These are phyloP conservation scores for Hypomecis punctinalis DNA, from an alignment of 2,888 invertebrate genomes.

Conservation along the genomic window DNA sequence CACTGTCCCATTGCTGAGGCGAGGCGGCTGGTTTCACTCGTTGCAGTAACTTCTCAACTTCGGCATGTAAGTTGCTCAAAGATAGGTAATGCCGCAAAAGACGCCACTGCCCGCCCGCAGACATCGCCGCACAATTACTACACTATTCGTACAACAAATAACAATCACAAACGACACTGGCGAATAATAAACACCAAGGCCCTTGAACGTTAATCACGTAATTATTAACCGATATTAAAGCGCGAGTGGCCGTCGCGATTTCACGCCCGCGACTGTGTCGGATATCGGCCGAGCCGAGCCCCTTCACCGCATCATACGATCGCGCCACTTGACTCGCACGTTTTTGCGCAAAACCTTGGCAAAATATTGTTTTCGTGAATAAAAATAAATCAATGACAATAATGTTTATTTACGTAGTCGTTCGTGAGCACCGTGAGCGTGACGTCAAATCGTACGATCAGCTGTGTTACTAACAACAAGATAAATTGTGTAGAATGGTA, in stretches of 20 bases:
- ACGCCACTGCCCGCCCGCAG: slow-evolving; percentile 76
- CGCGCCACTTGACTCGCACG: slow-evolving; percentile 31
- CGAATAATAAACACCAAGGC: not conserved
- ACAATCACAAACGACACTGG: not conserved
- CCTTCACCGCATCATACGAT: slow-evolving; percentile 34
- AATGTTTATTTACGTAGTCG: slow-evolving; percentile 3
- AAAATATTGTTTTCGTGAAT: slow-evolving; percentile 50
- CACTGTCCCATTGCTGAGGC: slow-evolving; percentile 74
- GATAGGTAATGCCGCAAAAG: slow-evolving; percentile 75
- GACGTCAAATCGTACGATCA: slow-evolving; percentile 75
- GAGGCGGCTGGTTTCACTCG: slow-evolving; percentile 45
- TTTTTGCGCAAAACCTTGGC: slow-evolving; percentile 29
- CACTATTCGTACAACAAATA: not conserved
- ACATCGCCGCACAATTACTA: slow-evolving; percentile 38
- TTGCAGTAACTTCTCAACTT: slow-evolving; percentile 73
- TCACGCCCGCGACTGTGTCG: slow-evolving; percentile 14
- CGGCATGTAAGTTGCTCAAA: slow-evolving; percentile 65
- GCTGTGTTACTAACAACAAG: no score
- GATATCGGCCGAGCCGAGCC: slow-evolving; percentile 12
- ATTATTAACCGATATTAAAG: not conserved
- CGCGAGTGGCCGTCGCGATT: slow-evolving; percentile 3
- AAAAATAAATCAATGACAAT: slow-evolving; percentile 72
- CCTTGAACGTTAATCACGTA: slow-evolving; percentile 7
- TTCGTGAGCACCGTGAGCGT: slow-evolving; percentile 43
- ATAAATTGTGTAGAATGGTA: no score